phyloP scores from a whole-genome alignment of 2,113 vertebrate genomes.

The Rhinolophus sinicus region DNA sequence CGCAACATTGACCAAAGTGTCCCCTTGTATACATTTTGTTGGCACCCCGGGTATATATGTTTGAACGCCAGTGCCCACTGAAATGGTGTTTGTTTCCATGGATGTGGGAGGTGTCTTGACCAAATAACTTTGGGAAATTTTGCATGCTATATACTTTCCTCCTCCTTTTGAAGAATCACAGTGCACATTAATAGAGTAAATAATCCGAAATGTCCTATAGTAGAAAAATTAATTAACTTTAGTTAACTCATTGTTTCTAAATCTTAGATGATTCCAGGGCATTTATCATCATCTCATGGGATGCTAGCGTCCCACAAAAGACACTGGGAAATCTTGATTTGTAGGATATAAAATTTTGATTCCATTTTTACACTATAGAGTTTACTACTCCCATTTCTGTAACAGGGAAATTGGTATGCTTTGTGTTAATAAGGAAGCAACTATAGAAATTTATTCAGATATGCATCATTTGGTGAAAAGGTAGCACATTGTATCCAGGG shows the following conservation, averaged over 20 bases:
- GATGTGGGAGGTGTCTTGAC: not conserved
- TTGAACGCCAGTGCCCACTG: not conserved
- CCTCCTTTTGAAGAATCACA: not conserved
- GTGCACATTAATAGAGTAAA: not conserved
- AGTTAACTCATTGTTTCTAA: not conserved
- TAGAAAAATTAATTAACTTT: not conserved
- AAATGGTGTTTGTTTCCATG: not conserved
- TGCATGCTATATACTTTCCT: not conserved
- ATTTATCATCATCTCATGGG: not conserved
- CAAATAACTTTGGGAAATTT: not conserved
- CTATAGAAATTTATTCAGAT: not conserved
- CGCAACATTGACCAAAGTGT: no score
- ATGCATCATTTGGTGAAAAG: not conserved
- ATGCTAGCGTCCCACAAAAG: not conserved
- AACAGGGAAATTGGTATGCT: not conserved
- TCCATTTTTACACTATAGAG: not conserved
- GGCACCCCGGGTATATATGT: not conserved
- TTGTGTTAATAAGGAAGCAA: not conserved
- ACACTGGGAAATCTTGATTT: not conserved
- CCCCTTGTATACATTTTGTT: no score
- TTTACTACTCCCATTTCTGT: not conserved
- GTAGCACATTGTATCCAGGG: not conserved
- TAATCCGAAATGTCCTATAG: not conserved
- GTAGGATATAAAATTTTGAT: not conserved
- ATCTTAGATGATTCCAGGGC: not conserved